Evolutionary conservation across 2,888 invertebrate species (phyloP), one percentile per base, ranked within the genome.

Genomic region (Epiperipatus broadwayi): DNA sequence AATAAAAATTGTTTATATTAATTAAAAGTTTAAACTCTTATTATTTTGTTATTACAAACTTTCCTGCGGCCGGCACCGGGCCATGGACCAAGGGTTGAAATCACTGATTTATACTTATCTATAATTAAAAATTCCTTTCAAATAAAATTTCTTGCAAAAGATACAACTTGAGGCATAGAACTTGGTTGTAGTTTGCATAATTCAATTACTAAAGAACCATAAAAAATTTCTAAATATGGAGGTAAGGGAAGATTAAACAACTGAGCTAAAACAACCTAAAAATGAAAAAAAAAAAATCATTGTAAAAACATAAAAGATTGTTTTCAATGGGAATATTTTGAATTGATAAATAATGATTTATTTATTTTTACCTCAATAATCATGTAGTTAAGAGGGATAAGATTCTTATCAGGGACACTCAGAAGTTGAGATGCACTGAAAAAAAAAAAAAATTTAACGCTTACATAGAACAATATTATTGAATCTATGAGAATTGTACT

Each of bases 321-420:
- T n/a, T n/a, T n/a, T n/a, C n/a, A n/a, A n/a, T n/a, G 21, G 3
- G 18, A 14, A 18, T 12, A 16, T 27, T 19, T 19, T 12, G 14
- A 28, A 21, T 27, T 31, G 19, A 16, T 10, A 25, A 30, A 20
- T 36, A 15, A 35, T 29, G 21, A 35, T 33, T 27, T 21, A n/a
- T 18, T 28, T 30, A 5, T 10, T 22, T 46, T 46, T 41, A 62
- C 61, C 67, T 97, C 97, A 0, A 95, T 85, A 45, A 97, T 87
- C 60, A 95, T 89, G 59, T 97, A 95, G 57, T 95, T 93, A 39
- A 97, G 60, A 0, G 97, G 95, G 44, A 97, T 81, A 61, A 89
- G 89, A 12, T 76, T 71, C 61, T 84, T 84, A 53, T 84, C 81
- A 0, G 85, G 84, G 52, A 93, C 91, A 53, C 79, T 80, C 21